phyloP scores from a whole-genome alignment of 1,140 invertebrate genomes.

The Aleiodes sp. region DNA sequence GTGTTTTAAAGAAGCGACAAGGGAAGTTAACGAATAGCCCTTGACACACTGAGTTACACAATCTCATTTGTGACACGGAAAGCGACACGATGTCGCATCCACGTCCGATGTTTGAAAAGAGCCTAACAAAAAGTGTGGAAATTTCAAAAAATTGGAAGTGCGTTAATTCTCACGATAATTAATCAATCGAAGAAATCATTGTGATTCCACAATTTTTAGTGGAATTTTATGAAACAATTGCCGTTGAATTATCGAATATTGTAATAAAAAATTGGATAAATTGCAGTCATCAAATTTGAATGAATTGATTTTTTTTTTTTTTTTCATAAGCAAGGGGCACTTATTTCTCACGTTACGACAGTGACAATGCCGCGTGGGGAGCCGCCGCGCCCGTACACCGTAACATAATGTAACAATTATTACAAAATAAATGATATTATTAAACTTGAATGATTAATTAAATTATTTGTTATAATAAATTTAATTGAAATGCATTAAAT shows the following conservation, averaged over 20 bases:
- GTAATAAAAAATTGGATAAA: too few species aligned
- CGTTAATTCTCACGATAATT: too few species aligned
- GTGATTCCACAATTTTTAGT: too few species aligned
- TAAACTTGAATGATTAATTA: background rate
- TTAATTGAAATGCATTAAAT: background rate
- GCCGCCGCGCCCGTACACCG: constrained; percentile 37
- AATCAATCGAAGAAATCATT: too few species aligned
- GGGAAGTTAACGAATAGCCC: constrained; percentile 44
- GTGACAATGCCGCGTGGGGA: constrained; percentile 40
- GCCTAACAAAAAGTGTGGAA: too few species aligned
- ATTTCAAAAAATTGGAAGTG: too few species aligned
- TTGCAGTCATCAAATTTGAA: too few species aligned
- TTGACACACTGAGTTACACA: constrained; percentile 61
- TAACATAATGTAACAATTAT: constrained; percentile 46
- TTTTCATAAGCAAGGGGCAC: background rate
- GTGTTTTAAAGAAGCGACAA: background rate
- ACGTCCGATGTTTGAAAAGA: constrained; percentile 6
- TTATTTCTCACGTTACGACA: constrained; percentile 1
- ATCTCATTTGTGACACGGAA: constrained; percentile 29
- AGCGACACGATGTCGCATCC: background rate
- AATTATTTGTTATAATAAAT: background rate
- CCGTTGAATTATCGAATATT: too few species aligned
- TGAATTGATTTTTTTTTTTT: background rate
- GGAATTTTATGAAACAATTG: too few species aligned
- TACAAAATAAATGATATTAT: constrained; percentile 38